Percentiles rank a stretch among this genome's conserved stretches.
Conservation (phyloP, 2,888 invertebrate species). For the Pycnomerus fuliginosus region DNA sequence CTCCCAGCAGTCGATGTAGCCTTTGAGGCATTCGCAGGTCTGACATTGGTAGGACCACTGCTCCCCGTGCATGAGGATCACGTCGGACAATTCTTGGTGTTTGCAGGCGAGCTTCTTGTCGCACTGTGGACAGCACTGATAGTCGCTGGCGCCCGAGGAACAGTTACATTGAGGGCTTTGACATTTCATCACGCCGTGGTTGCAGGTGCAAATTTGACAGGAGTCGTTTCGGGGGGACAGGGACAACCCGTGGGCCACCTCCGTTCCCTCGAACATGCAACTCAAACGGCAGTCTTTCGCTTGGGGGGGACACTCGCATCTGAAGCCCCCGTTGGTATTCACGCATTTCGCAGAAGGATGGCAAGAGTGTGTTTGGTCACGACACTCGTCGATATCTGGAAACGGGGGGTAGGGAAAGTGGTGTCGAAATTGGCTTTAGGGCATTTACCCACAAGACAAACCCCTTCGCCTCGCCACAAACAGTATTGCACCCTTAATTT, state of each 20-base stretch:
- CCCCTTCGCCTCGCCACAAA: no score
- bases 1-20: conserved; percentile 88
- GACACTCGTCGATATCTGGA: conserved; percentile 82
- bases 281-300: conserved; percentile 63
- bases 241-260: conserved; percentile 61
- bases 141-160: conserved; percentile 54
- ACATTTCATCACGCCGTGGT: conserved; percentile 67
- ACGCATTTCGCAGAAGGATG: conserved; percentile 75
- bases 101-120: conserved; percentile 71
- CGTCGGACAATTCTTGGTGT: conserved; percentile 71
- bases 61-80: conserved; percentile 77
- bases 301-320: conserved; percentile 67
- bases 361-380: conserved; percentile 74
- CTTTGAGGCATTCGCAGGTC: conserved; percentile 88
- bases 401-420: no score
- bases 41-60: conserved; percentile 90
- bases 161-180: conserved; percentile 71
- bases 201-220: conserved; percentile 57
- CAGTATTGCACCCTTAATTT: no score
- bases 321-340: conserved; percentile 78
- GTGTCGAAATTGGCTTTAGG: no score
- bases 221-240: conserved; percentile 52
- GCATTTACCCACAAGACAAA: no score
- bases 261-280: conserved; percentile 72
- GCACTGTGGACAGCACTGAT: conserved; percentile 80